These are phyloP conservation scores for Menidia beryllina DNA, from an alignment of 2,113 vertebrate genomes.

Conservation along the genomic window DNA sequence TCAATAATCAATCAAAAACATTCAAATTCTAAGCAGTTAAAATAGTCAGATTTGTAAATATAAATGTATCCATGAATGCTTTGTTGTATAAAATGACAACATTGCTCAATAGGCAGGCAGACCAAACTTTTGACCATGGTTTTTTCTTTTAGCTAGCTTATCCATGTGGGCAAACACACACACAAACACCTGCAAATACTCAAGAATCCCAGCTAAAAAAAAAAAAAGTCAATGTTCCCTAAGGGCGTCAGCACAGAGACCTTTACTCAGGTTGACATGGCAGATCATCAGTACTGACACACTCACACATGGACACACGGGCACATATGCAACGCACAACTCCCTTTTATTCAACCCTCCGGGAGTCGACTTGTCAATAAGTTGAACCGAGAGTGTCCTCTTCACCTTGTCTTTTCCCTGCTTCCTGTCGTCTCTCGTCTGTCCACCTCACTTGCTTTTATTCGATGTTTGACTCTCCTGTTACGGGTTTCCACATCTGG, in stretches of 20 bases:
- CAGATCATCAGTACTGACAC: slow-evolving; percentile 66
- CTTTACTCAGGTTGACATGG: slow-evolving; percentile 66
- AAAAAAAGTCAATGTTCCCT: slow-evolving; percentile 62
- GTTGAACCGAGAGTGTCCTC: slow-evolving; percentile 62
- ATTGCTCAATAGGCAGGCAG: neutral
- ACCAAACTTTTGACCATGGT: neutral
- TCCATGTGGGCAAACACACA: slow-evolving; percentile 4
- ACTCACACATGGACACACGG: neutral
- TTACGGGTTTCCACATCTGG: neutral
- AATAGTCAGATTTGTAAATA: neutral
- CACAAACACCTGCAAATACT: slow-evolving; percentile 4
- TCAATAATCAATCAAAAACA: neutral
- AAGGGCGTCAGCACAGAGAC: slow-evolving; percentile 47
- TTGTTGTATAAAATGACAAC: neutral
- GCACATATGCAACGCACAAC: slow-evolving; percentile 18
- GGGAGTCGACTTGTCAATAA: slow-evolving; percentile 66
- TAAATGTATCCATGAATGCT: neutral
- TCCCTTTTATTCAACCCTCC: slow-evolving; percentile 50
- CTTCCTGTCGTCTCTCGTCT: slow-evolving; percentile 39
- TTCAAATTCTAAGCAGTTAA: neutral
- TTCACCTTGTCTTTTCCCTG: slow-evolving; percentile 48
- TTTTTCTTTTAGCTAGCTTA: neutral
- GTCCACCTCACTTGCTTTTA: slow-evolving; percentile 19
- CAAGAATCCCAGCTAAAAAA: slow-evolving; percentile 41
- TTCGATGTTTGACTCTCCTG: neutral